These are phyloP conservation scores for Struthio camelus DNA, from an alignment of 2,113 vertebrate species.

Conservation along the genomic window DNA sequence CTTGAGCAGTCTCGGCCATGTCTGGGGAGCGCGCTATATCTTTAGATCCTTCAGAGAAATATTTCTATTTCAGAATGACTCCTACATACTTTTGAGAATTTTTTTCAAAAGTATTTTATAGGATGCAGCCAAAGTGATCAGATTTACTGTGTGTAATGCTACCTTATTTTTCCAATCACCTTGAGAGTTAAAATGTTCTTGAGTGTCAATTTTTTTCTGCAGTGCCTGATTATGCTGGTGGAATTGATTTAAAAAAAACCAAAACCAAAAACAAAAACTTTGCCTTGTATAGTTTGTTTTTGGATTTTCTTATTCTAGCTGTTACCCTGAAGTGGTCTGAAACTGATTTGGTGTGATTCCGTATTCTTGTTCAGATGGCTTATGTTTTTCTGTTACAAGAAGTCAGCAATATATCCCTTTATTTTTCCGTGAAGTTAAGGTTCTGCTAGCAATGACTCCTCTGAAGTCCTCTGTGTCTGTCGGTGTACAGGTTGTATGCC, in stretches of 20 bases:
- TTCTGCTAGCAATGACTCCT: not conserved
- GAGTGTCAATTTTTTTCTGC: not conserved
- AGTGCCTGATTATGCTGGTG: not conserved
- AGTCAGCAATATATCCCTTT: not conserved
- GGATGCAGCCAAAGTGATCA: not conserved
- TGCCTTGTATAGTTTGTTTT: not conserved
- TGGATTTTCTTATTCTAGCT: not conserved
- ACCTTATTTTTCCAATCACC: conserved; percentile 26
- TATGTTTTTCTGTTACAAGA: not conserved
- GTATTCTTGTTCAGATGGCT: not conserved
- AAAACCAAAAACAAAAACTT: too few relatives aligned
- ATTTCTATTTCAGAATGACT: not conserved
- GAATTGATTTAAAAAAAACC: not conserved
- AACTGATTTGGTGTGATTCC: not conserved
- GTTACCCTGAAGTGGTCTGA: not conserved
- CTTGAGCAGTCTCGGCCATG: not conserved
- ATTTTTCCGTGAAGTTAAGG: not conserved
- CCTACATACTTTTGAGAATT: not conserved
- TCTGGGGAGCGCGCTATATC: not conserved
- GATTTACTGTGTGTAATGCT: not conserved
- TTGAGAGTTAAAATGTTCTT: not conserved
- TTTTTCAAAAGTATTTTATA: not conserved
- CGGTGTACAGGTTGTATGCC: not conserved
- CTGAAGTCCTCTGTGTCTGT: not conserved
- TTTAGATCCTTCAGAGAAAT: not conserved